phyloP scores from a whole-genome alignment of 2,888 invertebrate species.

The Argyra leucocephala region DNA sequence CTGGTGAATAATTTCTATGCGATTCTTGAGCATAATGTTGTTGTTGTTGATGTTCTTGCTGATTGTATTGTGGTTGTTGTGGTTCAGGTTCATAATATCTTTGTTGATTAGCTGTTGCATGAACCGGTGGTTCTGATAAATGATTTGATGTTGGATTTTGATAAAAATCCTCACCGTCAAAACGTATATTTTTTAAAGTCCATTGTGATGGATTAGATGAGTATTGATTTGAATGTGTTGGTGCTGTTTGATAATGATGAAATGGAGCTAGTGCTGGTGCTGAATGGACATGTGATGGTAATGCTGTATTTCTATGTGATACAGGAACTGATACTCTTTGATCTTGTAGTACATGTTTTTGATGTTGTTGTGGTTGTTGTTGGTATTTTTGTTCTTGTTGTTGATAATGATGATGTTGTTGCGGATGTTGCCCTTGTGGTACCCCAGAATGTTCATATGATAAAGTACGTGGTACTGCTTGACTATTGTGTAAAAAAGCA shows the following conservation, averaged over 20 bases:
- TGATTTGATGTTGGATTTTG: constrained; percentile 25
- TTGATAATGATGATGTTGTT: constrained; percentile 15
- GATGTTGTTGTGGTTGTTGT: constrained; percentile 16
- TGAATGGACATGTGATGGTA: constrained; percentile 28
- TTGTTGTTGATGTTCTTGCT: not conserved
- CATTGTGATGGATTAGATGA: not conserved
- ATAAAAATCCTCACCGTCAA: constrained; percentile 9
- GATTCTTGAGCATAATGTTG: not conserved
- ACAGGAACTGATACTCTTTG: constrained; percentile 19
- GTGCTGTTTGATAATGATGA: not conserved
- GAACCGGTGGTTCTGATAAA: constrained; percentile 20
- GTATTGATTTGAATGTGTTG: not conserved
- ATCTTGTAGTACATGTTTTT: constrained; percentile 27
- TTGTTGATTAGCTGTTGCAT: not conserved
- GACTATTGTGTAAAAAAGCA: constrained; percentile 40
- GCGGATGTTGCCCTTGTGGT: constrained; percentile 9
- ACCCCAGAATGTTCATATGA: not conserved
- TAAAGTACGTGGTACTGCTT: constrained; percentile 34
- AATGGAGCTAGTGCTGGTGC: not conserved
- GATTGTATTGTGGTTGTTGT: not conserved
- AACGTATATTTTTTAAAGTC: not conserved
- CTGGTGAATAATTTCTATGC: not conserved
- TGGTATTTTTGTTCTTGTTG: constrained; percentile 28
- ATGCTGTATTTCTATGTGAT: constrained; percentile 32
- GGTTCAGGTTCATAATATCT: not conserved